Evolutionary conservation across 2,888 invertebrate species (phyloP).

Genomic region (Drosophila affinis): DNA sequence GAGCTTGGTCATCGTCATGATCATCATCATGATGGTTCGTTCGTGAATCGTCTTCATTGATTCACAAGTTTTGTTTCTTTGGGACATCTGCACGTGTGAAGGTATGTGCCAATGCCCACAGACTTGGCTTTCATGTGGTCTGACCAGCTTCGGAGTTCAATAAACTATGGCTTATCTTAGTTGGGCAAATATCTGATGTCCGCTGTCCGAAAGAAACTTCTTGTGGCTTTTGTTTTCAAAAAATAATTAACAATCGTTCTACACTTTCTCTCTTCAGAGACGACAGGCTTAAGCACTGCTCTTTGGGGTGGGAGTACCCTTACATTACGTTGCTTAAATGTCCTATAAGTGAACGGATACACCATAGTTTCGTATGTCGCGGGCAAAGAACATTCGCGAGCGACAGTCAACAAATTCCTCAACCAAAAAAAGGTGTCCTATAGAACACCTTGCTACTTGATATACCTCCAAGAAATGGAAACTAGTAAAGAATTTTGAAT

Average conservation of each 20-base stretch:
- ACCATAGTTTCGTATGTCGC: too few species aligned
- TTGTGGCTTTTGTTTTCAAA: constrained; percentile 20
- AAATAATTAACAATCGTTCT: constrained; percentile 14
- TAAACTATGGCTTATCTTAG: constrained; percentile 50
- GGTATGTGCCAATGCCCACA: background rate
- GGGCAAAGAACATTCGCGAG: too few species aligned
- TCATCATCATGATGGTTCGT: background rate
- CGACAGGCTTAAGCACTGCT: background rate
- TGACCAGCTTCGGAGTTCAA: constrained; percentile 58
- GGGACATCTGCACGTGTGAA: constrained; percentile 16
- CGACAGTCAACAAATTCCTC: too few species aligned
- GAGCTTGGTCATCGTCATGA: constrained; percentile 12
- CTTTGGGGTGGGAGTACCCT: background rate
- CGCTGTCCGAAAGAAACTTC: constrained; percentile 2
- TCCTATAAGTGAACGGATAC: background rate
- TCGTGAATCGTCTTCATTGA: constrained; percentile 35
- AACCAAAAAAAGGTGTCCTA: background rate
- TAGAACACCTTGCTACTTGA: too few species aligned
- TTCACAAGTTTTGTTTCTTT: constrained; percentile 55
- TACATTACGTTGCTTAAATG: background rate
- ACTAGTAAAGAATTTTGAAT: too few species aligned
- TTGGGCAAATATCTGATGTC: background rate
- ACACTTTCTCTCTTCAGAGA: constrained; percentile 35
- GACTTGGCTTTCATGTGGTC: constrained; percentile 47
- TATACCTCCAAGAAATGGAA: background rate